Conservation (phyloP, 1,140 invertebrate species). For the Matsumurasca onukii region DNA sequence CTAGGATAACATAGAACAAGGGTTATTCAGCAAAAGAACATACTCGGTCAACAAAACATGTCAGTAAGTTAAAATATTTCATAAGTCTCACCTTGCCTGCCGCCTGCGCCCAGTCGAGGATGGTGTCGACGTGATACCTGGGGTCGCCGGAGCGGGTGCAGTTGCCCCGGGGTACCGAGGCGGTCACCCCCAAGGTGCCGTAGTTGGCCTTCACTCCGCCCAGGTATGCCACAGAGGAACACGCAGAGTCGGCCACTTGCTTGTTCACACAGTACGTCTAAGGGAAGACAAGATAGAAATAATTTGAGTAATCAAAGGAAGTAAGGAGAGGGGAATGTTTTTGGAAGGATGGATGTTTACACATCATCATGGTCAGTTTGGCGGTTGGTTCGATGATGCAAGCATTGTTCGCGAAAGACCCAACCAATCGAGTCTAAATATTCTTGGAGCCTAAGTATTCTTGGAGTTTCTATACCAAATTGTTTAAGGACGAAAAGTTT, state of each 20-base stretch:
- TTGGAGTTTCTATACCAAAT: background rate
- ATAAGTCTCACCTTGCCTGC: conserved; percentile 62
- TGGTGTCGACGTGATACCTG: conserved; percentile 50
- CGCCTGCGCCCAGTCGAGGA: conserved; percentile 66
- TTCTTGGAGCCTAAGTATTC: background rate
- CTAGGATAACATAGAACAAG: background rate
- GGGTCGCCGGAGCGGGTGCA: conserved; percentile 52
- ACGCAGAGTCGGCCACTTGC: conserved; percentile 81
- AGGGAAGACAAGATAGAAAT: background rate
- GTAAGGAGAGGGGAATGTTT: background rate
- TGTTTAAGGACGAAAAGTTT: background rate
- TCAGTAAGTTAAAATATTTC: no score
- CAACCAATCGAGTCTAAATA: background rate
- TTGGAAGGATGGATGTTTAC: no score
- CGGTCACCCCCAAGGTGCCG: conserved; percentile 70
- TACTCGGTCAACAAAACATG: no score
- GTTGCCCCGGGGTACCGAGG: conserved; percentile 57
- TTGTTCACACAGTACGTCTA: conserved; percentile 82
- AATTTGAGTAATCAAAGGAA: background rate
- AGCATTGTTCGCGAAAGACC: no score
- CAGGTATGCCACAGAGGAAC: conserved; percentile 78
- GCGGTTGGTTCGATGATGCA: no score
- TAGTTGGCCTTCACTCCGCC: conserved; percentile 81
- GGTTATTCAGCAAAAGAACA: no score
- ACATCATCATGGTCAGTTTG: no score